Evolutionary conservation across 2,113 vertebrate species (phyloP).

Genomic region (Larimichthys polyactis): DNA sequence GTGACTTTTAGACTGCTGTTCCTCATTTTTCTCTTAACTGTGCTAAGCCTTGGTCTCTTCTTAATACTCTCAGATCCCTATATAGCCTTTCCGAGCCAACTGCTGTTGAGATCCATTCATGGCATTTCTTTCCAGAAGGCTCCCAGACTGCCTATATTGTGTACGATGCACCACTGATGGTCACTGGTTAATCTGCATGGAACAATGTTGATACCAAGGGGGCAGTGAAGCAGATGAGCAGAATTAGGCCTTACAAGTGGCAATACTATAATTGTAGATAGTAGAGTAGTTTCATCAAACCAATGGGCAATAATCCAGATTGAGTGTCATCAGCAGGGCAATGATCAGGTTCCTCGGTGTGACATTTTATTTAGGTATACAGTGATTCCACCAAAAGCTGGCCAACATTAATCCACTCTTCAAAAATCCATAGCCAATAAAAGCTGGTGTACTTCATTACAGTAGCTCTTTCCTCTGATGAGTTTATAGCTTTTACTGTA

Average conservation of each 20-base stretch:
- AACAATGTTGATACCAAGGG: conserved; percentile 36
- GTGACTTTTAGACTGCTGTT: conserved; percentile 7
- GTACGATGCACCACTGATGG: conserved; percentile 18
- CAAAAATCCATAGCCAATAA: not conserved
- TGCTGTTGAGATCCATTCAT: conserved; percentile 42
- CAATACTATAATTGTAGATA: conserved; percentile 8
- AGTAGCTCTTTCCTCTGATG: conserved; percentile 30
- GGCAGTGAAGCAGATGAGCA: conserved; percentile 44
- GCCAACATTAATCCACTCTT: not conserved
- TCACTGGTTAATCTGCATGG: conserved; percentile 44
- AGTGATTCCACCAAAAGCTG: conserved; percentile 5
- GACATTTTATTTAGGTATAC: conserved; percentile 17
- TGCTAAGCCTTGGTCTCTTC: conserved; percentile 15
- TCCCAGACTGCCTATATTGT: conserved; percentile 36
- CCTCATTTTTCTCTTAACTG: conserved; percentile 7
- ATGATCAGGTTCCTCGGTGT: not conserved
- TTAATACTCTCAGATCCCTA: conserved; percentile 9
- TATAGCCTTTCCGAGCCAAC: conserved; percentile 21
- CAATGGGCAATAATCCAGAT: conserved; percentile 13
- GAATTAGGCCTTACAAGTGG: conserved; percentile 39
- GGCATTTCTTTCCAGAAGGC: conserved; percentile 27
- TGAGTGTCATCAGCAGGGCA: not conserved
- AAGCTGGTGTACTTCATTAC: conserved; percentile 18
- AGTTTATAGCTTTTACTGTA: conserved; percentile 1
- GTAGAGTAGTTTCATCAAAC: conserved; percentile 30